Conservation (phyloP, 2,113 vertebrate species). For the Hemichromis elongatus region DNA sequence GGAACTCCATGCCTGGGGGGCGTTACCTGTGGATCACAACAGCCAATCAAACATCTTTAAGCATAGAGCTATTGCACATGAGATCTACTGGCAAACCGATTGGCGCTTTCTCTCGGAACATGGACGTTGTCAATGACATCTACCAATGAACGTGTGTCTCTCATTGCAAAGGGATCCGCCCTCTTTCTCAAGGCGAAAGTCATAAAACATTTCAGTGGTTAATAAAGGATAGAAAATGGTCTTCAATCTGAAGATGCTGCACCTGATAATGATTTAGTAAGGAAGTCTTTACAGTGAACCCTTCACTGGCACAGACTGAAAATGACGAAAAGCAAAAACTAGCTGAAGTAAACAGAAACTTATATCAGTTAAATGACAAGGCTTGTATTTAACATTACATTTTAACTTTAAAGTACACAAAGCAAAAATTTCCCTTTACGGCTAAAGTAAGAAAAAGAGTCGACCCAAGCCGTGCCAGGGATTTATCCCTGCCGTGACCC, state of each 20-base stretch:
- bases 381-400: neutral
- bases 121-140: neutral
- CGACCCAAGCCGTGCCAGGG: constrained; percentile 62
- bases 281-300: neutral
- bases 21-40: neutral
- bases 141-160: neutral
- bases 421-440: neutral
- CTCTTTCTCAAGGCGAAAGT: neutral
- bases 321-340: neutral
- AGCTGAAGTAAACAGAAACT: neutral
- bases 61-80: neutral
- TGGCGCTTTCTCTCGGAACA: constrained; percentile 69
- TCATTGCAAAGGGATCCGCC: neutral
- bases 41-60: constrained; percentile 38
- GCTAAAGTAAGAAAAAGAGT: neutral
- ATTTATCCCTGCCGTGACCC: constrained; percentile 72
- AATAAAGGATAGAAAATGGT: neutral
- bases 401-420: neutral
- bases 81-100: constrained; percentile 8
- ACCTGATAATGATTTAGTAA: neutral
- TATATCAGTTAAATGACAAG: accelerated
- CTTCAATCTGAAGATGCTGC: neutral
- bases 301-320: neutral
- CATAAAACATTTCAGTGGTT: neutral
- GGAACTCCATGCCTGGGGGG: neutral